phyloP scores from a whole-genome alignment of 2,888 invertebrate species.

The Parnassius apollo region DNA sequence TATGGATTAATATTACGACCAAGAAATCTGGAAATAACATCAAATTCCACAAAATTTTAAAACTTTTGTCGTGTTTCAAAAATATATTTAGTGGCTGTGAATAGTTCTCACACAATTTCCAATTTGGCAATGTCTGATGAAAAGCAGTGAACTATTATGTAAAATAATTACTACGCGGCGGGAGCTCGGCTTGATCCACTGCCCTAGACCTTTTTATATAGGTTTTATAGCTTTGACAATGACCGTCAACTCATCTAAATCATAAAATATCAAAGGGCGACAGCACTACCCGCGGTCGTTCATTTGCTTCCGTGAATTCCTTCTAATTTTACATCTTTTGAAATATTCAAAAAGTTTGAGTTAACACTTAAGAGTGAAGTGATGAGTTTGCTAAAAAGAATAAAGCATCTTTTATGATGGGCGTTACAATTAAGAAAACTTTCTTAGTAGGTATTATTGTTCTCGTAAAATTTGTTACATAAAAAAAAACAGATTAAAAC shows the following conservation, averaged over 20 bases:
- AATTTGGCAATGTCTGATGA: background rate
- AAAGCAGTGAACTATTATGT: constrained; percentile 10
- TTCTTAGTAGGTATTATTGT: background rate
- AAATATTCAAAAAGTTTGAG: constrained; percentile 18
- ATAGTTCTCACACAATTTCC: constrained; percentile 4
- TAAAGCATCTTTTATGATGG: constrained; percentile 14
- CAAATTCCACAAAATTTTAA: too few relatives aligned
- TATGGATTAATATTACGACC: too few relatives aligned
- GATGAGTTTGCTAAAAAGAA: constrained; percentile 14
- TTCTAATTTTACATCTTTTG: constrained; percentile 3
- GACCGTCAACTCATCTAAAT: constrained; percentile 15
- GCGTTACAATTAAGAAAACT: constrained; percentile 9
- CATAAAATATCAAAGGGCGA: constrained; percentile 8
- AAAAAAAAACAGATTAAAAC: constrained; percentile 7
- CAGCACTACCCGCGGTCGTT: background rate
- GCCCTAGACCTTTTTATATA: background rate
- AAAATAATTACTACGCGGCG: constrained; percentile 18
- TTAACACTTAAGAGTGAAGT: constrained; percentile 8
- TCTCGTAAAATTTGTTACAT: constrained; percentile 6
- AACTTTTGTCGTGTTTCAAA: too few relatives aligned
- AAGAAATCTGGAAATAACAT: too few relatives aligned
- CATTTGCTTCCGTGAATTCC: constrained; percentile 8
- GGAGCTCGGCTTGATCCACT: background rate
- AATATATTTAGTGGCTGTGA: too few relatives aligned
- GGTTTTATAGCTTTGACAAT: constrained; percentile 10